These are phyloP conservation scores for Aphis craccivora DNA, from an alignment of 1,140 invertebrate species.

Conservation along the genomic window DNA sequence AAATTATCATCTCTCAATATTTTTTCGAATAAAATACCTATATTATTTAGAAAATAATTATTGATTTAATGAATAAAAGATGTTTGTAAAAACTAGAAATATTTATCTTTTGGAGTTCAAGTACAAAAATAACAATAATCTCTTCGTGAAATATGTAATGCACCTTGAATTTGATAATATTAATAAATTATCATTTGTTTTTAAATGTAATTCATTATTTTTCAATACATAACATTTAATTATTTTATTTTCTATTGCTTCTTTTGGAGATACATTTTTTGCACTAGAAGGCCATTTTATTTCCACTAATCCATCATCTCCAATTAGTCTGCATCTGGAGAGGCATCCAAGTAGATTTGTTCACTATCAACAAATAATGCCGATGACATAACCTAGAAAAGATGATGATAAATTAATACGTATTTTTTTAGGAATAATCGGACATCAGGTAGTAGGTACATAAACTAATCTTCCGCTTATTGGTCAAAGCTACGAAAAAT, in stretches of 20 bases:
- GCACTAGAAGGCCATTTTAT: background rate
- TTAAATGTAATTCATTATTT: slow-evolving; percentile 4
- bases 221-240: background rate
- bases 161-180: background rate
- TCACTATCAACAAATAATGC: slow-evolving; percentile 10
- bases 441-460: too few relatives aligned
- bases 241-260: background rate
- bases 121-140: slow-evolving; percentile 24
- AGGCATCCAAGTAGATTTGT: background rate
- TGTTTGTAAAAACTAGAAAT: background rate
- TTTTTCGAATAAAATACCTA: too few relatives aligned
- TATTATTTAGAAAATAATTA: too few relatives aligned
- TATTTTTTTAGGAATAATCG: too few relatives aligned
- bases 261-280: background rate
- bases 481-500: too few relatives aligned
- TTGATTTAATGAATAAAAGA: too few relatives aligned
- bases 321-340: background rate
- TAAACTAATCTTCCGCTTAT: too few relatives aligned
- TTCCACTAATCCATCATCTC: slow-evolving; percentile 20
- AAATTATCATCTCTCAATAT: too few relatives aligned
- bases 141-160: background rate
- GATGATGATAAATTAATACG: too few relatives aligned
- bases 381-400: too few relatives aligned
- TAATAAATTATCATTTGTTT: slow-evolving; percentile 11
- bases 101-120: background rate